phyloP scores from a whole-genome alignment of 2,797 vertebrate species.

The Vespertilio murinus region DNA sequence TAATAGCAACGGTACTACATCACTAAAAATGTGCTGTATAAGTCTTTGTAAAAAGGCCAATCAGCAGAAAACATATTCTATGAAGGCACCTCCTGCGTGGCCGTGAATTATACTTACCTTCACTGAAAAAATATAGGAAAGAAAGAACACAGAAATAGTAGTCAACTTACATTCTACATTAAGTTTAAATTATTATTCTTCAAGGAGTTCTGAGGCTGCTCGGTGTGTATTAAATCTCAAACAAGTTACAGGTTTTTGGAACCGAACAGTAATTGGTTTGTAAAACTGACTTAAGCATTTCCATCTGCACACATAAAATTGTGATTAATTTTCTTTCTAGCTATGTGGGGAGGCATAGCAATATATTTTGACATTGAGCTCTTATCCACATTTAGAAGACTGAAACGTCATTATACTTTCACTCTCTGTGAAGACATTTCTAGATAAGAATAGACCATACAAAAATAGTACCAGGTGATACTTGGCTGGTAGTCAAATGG shows the following conservation, averaged over 20 bases:
- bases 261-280: conserved; percentile 73
- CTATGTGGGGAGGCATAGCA: conserved; percentile 53
- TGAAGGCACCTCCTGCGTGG: conserved; percentile 14
- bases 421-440: conserved; percentile 56
- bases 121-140: conserved; percentile 30
- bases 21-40: conserved; percentile 56
- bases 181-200: conserved; percentile 72
- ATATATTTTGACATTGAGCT: conserved; percentile 69
- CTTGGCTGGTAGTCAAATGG: conserved; percentile 52
- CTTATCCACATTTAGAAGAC: conserved; percentile 55
- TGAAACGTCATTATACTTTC: conserved; percentile 62
- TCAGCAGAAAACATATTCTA: conserved; percentile 63
- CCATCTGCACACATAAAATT: conserved; percentile 73
- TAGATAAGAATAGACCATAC: conserved; percentile 59
- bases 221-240: conserved; percentile 71
- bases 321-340: conserved; percentile 70
- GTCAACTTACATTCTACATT: conserved; percentile 53
- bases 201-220: conserved; percentile 60
- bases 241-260: conserved; percentile 73
- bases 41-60: conserved; percentile 62
- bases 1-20: conserved; percentile 23
- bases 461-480: conserved; percentile 62
- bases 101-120: conserved; percentile 57
- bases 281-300: conserved; percentile 74
- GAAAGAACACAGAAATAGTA: conserved; percentile 66